phyloP scores from a whole-genome alignment of 1,140 invertebrate genomes.

The Apis florea region DNA sequence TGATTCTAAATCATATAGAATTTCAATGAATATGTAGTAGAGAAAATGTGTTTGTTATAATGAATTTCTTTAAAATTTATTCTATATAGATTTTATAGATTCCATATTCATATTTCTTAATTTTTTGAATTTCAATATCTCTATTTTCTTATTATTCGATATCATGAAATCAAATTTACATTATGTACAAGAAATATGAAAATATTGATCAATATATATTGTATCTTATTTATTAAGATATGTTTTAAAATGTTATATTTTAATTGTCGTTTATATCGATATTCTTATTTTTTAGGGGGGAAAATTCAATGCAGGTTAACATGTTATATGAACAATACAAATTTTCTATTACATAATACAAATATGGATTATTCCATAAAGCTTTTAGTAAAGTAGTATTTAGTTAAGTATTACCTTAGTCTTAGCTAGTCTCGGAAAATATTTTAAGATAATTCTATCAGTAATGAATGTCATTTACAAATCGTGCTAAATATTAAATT shows the following conservation, averaged over 20 bases:
- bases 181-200: neutral
- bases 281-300: neutral
- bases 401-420: neutral
- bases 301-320: neutral
- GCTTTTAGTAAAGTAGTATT: neutral
- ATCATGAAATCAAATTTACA: neutral
- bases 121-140: conserved; percentile 1
- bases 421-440: neutral
- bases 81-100: neutral
- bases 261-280: neutral
- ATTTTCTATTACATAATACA: conserved; percentile 8
- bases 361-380: conserved; percentile 9
- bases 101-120: neutral
- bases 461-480: conserved; percentile 27
- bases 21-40: neutral
- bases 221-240: too few species aligned
- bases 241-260: too few species aligned
- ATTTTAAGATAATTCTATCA: conserved; percentile 13
- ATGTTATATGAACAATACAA: neutral
- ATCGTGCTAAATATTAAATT: neutral
- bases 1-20: conserved; percentile 11
- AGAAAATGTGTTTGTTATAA: neutral
- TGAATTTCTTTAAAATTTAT: neutral
- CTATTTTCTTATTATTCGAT: neutral
- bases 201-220: conserved; percentile 13